Base-by-base conservation (phyloP, 2,113 vertebrate species). In the Ammospiza caudacuta region DNA sequence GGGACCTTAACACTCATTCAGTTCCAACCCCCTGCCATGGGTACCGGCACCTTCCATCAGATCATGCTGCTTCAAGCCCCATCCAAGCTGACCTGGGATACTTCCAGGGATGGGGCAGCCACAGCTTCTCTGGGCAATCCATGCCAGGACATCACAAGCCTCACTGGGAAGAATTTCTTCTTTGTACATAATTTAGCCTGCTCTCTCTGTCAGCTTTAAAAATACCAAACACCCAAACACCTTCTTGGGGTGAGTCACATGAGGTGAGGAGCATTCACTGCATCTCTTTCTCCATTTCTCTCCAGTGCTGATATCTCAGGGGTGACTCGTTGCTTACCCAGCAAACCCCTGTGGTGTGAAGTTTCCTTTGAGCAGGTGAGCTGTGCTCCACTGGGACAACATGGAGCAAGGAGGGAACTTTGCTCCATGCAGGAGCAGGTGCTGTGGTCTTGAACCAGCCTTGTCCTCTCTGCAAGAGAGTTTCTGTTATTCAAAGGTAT, bases 361-460 rank as follows among this genome's bases (percentile, higher is more conserved):
- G 27, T 67, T 94, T 86, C 37, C 47, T 81, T 29, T 37, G 64
- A 9, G 67, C 54, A 69, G 52, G n/a, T 3, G 31, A 81, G 41
- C 17, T 25, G 66, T 10, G 46, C 35, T 92, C 31, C 14, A 2
- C 24, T 0, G 0, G 68, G 49, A 61, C 31, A 52, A 5, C 0
- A 5, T 0, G 0, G 43, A 61, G 58, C 58, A 69, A 9, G 4
- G n/a, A 37, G 4, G 44, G 20, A 76, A 52, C 49, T 91, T 21
- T 31, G 54, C 57, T 79, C 24, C 82, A 44, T 27, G 67, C 63
- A 41, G 43, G 59, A 79, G 25, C 1, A 0, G 15, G 29, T 8
- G 28, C 28, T 1, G 0, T 24, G 43, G 23, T 51, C 74, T 67
- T 33, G 33, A 70, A 74, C 23, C 33, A 25, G 39, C 37, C 43